Percentiles rank a stretch among this genome's conserved stretches.
phyloP scores from a whole-genome alignment of 2,888 invertebrate species.

The Onthophagus sagittarius region DNA sequence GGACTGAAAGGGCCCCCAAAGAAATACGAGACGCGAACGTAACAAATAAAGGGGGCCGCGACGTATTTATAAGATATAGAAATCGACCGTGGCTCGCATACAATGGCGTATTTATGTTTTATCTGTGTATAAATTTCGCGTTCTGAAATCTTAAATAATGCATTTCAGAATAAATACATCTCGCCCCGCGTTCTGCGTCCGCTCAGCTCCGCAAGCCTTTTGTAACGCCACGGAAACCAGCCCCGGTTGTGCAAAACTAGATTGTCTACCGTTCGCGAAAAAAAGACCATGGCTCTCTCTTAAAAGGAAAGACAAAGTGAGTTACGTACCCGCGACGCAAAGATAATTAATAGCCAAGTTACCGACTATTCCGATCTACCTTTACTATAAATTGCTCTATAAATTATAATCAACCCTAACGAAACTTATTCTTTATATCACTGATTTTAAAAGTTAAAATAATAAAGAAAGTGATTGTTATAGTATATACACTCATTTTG shows the following conservation, averaged over 20 bases:
- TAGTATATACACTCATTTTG: too few species aligned
- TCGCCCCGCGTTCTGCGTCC: neutral
- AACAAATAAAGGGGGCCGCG: constrained; percentile 19
- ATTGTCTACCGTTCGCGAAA: neutral
- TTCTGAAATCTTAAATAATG: constrained; percentile 26
- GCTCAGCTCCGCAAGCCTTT: neutral
- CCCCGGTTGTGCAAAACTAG: neutral
- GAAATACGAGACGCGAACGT: constrained; percentile 18
- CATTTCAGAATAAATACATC: constrained; percentile 22
- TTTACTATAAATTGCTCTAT: neutral
- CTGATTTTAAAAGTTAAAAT: too few species aligned
- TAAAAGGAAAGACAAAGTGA: neutral
- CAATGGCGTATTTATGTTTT: constrained; percentile 25
- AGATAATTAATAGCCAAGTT: neutral
- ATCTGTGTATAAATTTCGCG: constrained; percentile 25
- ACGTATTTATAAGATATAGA: constrained; percentile 26
- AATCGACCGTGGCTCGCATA: constrained; percentile 23
- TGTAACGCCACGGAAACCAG: neutral
- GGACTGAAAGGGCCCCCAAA: constrained; percentile 11
- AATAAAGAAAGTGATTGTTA: too few species aligned
- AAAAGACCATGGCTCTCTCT: neutral
- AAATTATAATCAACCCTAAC: neutral
- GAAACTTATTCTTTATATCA: neutral
- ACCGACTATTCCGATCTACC: neutral
- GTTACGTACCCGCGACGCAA: neutral